phyloP scores from a whole-genome alignment of 2,797 vertebrate species.

The Heterohyrax brucei region DNA sequence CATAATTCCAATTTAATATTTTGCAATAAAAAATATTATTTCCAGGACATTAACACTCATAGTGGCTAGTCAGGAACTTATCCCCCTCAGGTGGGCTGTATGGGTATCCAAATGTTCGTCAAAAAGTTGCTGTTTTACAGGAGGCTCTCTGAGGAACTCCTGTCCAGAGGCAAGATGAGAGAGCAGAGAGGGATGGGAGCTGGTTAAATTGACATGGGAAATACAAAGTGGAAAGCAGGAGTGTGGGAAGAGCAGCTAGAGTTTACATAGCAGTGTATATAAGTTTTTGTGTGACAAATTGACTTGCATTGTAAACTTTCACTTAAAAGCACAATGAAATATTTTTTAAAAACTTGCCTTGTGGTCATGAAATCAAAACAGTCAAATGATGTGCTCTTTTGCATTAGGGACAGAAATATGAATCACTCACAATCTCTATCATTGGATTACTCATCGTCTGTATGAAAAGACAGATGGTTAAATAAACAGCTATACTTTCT shows the following conservation, averaged over 20 bases:
- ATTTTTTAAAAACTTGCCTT: background rate
- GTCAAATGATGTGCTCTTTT: background rate
- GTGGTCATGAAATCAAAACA: background rate
- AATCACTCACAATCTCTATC: slow-evolving; percentile 6
- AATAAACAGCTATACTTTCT: background rate
- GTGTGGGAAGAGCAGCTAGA: too few relatives aligned
- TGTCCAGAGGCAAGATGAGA: too few relatives aligned
- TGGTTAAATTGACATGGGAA: too few relatives aligned
- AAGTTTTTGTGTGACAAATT: too few relatives aligned
- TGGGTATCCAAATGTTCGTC: background rate
- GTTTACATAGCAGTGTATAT: too few relatives aligned
- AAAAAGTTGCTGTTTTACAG: background rate
- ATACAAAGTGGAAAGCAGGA: too few relatives aligned
- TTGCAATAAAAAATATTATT: background rate
- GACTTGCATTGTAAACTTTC: too few relatives aligned
- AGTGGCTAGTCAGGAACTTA: background rate
- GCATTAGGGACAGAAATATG: background rate
- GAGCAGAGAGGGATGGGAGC: too few relatives aligned
- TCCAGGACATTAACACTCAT: background rate
- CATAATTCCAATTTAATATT: background rate
- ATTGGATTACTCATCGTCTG: background rate
- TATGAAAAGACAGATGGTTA: background rate
- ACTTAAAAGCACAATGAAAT: background rate
- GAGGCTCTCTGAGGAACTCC: too few relatives aligned
- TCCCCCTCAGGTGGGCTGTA: background rate